Percentiles rank a stretch among this genome's conserved stretches.
Conservation (phyloP, 2,888 invertebrate genomes). For the Harpagoxenus sublaevis region DNA sequence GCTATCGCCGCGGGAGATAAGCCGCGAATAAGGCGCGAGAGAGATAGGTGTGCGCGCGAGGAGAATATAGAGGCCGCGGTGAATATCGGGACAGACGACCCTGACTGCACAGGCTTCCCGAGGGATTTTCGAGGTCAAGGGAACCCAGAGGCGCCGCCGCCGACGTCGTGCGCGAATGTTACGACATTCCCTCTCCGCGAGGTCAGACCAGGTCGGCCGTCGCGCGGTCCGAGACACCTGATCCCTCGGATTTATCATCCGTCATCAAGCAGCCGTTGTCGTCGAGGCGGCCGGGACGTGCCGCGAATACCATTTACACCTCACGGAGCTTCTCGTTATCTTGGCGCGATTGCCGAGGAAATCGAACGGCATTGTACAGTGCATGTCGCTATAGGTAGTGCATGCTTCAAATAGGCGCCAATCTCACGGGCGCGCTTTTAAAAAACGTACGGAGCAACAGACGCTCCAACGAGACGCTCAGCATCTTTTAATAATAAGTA, state of each 20-base stretch:
- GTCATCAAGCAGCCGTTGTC: background rate
- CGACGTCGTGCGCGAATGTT: background rate
- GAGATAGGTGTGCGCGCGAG: constrained; percentile 7
- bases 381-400: background rate
- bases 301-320: background rate
- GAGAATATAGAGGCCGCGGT: background rate
- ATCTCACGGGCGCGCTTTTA: background rate
- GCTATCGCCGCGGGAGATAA: constrained; percentile 43
- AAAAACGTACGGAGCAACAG: background rate
- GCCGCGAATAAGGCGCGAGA: constrained; percentile 36
- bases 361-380: background rate
- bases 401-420: background rate
- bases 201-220: constrained; percentile 14
- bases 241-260: constrained; percentile 2
- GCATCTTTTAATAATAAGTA: background rate
- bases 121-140: constrained; percentile 78
- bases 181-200: constrained; percentile 5
- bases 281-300: background rate
- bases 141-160: constrained; percentile 64
- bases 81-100: constrained; percentile 59
- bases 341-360: background rate
- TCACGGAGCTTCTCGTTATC: background rate
- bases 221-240: constrained; percentile 26
- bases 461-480: background rate
- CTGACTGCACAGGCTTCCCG: constrained; percentile 68